phyloP scores from a whole-genome alignment of 2,113 vertebrate species.

The Anthoscopus minutus region DNA sequence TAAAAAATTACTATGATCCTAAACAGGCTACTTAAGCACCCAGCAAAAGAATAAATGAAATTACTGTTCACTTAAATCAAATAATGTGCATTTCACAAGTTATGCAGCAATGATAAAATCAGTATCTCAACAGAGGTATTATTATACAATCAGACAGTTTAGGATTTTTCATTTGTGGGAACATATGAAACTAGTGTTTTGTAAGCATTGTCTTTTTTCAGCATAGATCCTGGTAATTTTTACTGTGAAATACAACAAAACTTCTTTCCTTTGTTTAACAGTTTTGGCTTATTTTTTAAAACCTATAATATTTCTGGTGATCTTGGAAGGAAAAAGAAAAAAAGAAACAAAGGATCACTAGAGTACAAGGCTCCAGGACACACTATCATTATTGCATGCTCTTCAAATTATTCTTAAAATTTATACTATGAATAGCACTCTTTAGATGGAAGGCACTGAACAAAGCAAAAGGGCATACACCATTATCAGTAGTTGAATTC shows the following conservation, averaged over 20 bases:
- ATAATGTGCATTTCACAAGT: neutral
- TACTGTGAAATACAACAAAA: neutral
- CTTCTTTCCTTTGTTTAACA: neutral
- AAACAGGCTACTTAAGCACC: neutral
- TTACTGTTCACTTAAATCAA: neutral
- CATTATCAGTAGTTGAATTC: slow-evolving; percentile 13
- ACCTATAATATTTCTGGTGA: neutral
- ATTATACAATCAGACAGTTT: neutral
- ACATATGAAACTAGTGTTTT: neutral
- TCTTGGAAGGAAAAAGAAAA: neutral
- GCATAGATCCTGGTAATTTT: neutral
- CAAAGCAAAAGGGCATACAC: neutral
- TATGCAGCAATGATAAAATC: neutral
- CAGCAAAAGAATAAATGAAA: neutral
- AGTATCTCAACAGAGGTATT: neutral
- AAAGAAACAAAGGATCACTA: neutral
- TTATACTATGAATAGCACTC: neutral
- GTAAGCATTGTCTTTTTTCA: neutral
- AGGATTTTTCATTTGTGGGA: neutral
- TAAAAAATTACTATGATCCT: neutral
- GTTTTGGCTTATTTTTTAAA: neutral
- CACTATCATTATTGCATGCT: neutral
- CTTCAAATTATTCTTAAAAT: neutral
- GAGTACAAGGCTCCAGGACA: neutral
- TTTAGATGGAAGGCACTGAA: neutral